phyloP scores from a whole-genome alignment of 2,797 vertebrate species.

The Fistularia tabacaria region DNA sequence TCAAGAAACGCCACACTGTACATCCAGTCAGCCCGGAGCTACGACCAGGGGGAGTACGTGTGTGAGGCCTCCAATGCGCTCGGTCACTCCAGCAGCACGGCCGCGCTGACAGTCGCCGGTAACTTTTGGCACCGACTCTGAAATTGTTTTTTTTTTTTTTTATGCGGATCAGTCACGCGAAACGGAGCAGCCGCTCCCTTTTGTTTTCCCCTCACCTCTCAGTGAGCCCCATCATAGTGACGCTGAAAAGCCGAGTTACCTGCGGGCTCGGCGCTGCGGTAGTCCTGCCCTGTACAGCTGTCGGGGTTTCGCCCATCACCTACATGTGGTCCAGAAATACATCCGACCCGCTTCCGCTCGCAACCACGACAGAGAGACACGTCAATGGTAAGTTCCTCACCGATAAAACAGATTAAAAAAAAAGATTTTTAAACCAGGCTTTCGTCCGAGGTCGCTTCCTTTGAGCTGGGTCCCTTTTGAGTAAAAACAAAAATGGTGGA shows the following conservation, averaged over 20 bases:
- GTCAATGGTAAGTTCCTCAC: constrained; percentile 54
- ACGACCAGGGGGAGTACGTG: constrained; percentile 74
- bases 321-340: constrained; percentile 67
- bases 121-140: constrained; percentile 33
- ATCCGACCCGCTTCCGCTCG: constrained; percentile 27
- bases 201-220: neutral
- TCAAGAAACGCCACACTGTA: constrained; percentile 67
- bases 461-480: neutral
- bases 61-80: constrained; percentile 70
- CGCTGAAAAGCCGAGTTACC: constrained; percentile 47
- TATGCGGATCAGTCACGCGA: neutral
- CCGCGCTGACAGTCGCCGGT: constrained; percentile 72
- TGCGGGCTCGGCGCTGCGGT: constrained; percentile 49
- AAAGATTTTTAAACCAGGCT: too few relatives aligned
- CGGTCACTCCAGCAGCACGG: constrained; percentile 58
- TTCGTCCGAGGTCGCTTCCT: neutral
- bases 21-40: constrained; percentile 70
- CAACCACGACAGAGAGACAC: constrained; percentile 22
- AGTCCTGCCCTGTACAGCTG: constrained; percentile 68
- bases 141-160: too few relatives aligned
- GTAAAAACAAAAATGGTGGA: too few relatives aligned
- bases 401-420: neutral
- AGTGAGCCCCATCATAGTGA: constrained; percentile 75
- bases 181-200: neutral
- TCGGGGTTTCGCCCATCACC: constrained; percentile 69